Evolutionary conservation across 53 echinoderm and acorn worm genomes (phyloP).

Genomic region (Glandiceps talaboti): DNA sequence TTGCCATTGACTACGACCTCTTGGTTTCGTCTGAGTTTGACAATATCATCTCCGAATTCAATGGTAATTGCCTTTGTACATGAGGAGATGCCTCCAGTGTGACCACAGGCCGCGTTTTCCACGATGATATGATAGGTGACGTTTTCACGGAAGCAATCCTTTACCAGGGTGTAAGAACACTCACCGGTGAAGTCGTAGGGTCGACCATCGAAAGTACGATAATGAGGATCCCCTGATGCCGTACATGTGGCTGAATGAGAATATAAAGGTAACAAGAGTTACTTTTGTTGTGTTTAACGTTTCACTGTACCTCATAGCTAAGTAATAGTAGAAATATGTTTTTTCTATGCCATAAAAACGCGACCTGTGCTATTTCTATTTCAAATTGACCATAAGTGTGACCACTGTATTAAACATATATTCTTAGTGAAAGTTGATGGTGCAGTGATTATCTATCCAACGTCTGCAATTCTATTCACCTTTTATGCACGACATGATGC

Average conservation of each 20-base stretch:
- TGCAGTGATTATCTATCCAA: too few relatives aligned
- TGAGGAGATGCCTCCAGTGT: constrained; percentile 20
- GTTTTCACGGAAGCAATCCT: not conserved
- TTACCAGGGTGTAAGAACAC: not conserved
- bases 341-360: not conserved
- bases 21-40: constrained; percentile 31
- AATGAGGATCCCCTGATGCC: not conserved
- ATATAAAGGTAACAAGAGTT: too few relatives aligned
- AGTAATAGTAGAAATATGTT: too few relatives aligned
- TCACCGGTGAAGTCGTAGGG: not conserved
- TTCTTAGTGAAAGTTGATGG: too few relatives aligned
- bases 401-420: too few relatives aligned
- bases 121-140: constrained; percentile 21
- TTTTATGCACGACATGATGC: too few relatives aligned
- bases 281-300: too few relatives aligned
- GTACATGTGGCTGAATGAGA: not conserved
- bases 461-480: too few relatives aligned
- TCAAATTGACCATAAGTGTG: too few relatives aligned
- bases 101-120: constrained; percentile 30
- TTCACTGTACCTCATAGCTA: too few relatives aligned
- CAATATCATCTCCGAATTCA: constrained; percentile 18
- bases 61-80: constrained; percentile 58
- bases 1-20: constrained; percentile 38
- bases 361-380: not conserved
- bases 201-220: not conserved